These are phyloP conservation scores for Climacteris rufus DNA, from an alignment of 2,113 vertebrate genomes.

Conservation along the genomic window DNA sequence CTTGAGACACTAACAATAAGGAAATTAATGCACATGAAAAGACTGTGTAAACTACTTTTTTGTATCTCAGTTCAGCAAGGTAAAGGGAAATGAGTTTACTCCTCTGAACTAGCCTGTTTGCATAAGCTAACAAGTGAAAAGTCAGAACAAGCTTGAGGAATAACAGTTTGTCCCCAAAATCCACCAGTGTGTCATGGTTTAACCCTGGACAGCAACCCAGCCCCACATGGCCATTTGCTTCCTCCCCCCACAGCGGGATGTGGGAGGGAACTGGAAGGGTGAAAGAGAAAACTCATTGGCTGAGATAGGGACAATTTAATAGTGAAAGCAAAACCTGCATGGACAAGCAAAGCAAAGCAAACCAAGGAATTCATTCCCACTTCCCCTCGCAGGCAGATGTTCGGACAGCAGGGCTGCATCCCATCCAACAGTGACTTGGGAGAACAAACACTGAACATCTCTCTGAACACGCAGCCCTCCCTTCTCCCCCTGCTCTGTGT, in stretches of 20 bases:
- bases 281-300: not conserved
- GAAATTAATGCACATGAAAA: not conserved
- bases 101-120: not conserved
- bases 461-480: not conserved
- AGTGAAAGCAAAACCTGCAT: not conserved
- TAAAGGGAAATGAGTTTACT: not conserved
- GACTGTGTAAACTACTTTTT: not conserved
- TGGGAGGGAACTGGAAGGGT: not conserved
- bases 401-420: not conserved
- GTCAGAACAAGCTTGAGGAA: not conserved
- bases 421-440: fast-evolving
- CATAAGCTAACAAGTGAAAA: not conserved
- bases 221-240: not conserved
- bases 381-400: not conserved
- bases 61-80: not conserved
- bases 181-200: not conserved
- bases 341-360: not conserved
- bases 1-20: not conserved
- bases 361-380: not conserved
- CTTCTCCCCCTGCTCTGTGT: not conserved
- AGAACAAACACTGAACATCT: not conserved
- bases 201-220: not conserved
- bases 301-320: not conserved
- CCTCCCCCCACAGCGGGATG: not conserved
- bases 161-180: not conserved